Conservation (phyloP, 2,113 vertebrate genomes). For the Nibea coibor region DNA sequence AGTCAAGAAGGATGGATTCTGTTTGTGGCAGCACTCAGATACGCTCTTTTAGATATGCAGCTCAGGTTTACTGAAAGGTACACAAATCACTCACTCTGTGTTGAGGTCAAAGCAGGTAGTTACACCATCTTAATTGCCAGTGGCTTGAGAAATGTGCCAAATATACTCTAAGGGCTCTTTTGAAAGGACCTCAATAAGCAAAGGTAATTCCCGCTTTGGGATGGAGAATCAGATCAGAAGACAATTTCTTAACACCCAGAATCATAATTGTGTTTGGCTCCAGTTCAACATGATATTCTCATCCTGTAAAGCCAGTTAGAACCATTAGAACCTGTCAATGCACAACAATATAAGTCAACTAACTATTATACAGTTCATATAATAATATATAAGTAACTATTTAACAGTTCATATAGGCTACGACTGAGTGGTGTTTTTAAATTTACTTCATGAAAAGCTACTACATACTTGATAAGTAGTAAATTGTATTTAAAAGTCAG, state of each 20-base stretch:
- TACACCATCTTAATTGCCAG: constrained; percentile 48
- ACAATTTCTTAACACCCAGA: neutral
- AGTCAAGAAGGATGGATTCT: constrained; percentile 47
- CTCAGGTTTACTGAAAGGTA: constrained; percentile 50
- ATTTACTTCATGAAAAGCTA: too few relatives aligned
- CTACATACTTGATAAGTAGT: too few relatives aligned
- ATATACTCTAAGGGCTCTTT: constrained; percentile 38
- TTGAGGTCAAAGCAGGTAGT: constrained; percentile 53
- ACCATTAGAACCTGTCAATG: too few relatives aligned
- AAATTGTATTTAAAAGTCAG: too few relatives aligned
- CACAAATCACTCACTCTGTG: constrained; percentile 50
- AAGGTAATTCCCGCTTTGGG: constrained; percentile 15
- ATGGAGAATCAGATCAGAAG: constrained; percentile 2
- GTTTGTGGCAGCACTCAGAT: constrained; percentile 35
- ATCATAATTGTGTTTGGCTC: too few relatives aligned
- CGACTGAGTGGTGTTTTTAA: too few relatives aligned
- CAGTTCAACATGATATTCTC: too few relatives aligned
- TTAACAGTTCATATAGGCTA: too few relatives aligned
- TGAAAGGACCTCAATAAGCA: constrained; percentile 26
- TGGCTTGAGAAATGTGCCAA: constrained; percentile 56
- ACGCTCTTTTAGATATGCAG: constrained; percentile 47
- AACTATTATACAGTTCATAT: too few relatives aligned
- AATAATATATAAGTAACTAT: too few relatives aligned
- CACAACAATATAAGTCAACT: too few relatives aligned
- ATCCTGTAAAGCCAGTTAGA: too few relatives aligned